phyloP scores from a whole-genome alignment of 2,113 vertebrate genomes.

The Cepphus grylle region DNA sequence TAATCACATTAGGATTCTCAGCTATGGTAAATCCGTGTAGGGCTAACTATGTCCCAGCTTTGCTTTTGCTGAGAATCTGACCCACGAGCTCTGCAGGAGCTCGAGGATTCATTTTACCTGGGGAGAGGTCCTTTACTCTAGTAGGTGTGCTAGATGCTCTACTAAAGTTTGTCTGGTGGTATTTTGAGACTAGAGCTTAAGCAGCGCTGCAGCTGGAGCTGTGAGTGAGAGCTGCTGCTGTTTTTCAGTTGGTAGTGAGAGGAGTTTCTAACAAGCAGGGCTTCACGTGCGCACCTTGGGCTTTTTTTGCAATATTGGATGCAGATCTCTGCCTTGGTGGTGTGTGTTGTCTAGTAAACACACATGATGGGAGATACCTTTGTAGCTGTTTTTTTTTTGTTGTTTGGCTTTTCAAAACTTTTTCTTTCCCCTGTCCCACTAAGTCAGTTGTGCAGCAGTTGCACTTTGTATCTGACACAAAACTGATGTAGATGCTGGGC shows the following conservation, averaged over 20 bases:
- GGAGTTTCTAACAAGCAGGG: neutral
- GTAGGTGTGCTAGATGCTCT: neutral
- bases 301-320: neutral
- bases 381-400: neutral
- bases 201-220: neutral
- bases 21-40: neutral
- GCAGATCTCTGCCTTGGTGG: neutral
- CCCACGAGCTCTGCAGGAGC: accelerated
- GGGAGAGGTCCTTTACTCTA: neutral
- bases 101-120: neutral
- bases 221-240: neutral
- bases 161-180: neutral
- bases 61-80: neutral
- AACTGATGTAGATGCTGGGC: neutral
- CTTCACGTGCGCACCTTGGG: neutral
- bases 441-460: neutral
- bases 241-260: neutral
- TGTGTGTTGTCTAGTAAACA: too few relatives aligned
- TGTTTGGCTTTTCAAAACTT: neutral
- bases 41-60: neutral
- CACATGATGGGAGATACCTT: accelerated
- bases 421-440: neutral
- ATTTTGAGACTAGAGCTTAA: neutral
- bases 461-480: neutral
- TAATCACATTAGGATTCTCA: conserved; percentile 40